Evolutionary conservation across 2,888 invertebrate species (phyloP), one percentile per base, ranked within the genome.

Genomic region (Scaptodrosophila latifasciaeformis): DNA sequence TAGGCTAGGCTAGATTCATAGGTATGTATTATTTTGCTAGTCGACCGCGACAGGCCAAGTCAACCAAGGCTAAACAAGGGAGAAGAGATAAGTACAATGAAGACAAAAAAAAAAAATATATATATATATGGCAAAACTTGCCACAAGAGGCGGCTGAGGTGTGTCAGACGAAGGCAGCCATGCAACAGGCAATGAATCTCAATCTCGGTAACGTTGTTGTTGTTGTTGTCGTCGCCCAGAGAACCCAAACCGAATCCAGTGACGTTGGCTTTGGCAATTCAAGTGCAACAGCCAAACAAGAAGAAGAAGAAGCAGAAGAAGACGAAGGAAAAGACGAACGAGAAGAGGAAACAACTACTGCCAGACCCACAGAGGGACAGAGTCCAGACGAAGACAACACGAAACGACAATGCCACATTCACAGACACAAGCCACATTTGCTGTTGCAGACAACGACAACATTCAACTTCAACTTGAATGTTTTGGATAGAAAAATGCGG

Each of bases 171-270:
- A 64, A 65, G 79, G 61, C 67, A 64, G 61, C 71, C 72, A 72
- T 72, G 79, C 79, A 72, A 72, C 72, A 79, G 79, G 72, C 72
- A 71, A 79, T 72, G 72, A 72, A 72, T 72, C 79, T 72, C 72
- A 76, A 79, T 79, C 72, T 76, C 59, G 54, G 79, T 49, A 51
- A 60, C 56, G 65, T 42, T 10, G n/a, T 42, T 9, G 24, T 40
- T 19, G 19, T 9, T 27, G 27, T 15, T 17, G 29, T 19, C 30
- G 15, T 35, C 40, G 49, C 31, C 17, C 12, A 30, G 43, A 43
- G 47, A 52, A 47, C 42, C 50, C 59, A 37, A 50, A 24, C 56
- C 39, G 12, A 6, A 45, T 34, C 40, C 44, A 24, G 57, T 59
- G 69, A 67, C 76, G 72, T 79, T 74, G 74, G 70, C 80, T 75